Evolutionary conservation across 2,113 vertebrate species (phyloP), one percentile per base, ranked within the genome.

Genomic region (Mesoclemmys tuberculata): DNA sequence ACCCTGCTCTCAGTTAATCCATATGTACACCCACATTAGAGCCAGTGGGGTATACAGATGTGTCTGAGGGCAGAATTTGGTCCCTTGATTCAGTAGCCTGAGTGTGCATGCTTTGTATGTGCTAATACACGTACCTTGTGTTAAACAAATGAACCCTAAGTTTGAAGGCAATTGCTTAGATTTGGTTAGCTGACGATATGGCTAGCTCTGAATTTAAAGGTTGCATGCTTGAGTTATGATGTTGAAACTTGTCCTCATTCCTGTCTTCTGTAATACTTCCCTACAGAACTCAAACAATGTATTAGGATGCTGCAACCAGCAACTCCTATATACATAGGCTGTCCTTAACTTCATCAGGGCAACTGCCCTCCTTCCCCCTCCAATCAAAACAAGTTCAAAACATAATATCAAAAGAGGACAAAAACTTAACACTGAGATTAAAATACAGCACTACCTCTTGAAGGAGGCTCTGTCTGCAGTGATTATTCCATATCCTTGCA

Each of bases 31-130:
- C 68, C n/a, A 38, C 3, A 71, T 71, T 71, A 38, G 19, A 38
- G n/a, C n/a, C 68, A 38, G 21, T 38, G 68, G 68, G 71, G 54
- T 68, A 19, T 1, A 0, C 13, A 22, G 18, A 24, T 5, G 14
- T 16, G 86, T 10, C 24, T 58, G 18, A 92, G 81, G 41, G 24
- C 6, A 80, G 22, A 51, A 75, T 18, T 9, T 22, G 52, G 2
- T 19, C 12, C 24, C 26, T 35, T 79, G 56, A n/a, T 11, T 74
- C 46, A 5, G 21, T 19, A 58, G 27, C 13, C 0, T 92, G n/a
- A 71, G 16, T 21, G 3, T 64, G 24, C 10, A 10, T 80, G 48
- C 35, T 89, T 24, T 44, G 54, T 16, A 16, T 48, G 13, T 31
- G 19, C 35, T 75, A 85, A 29, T 27, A 41, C 52, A 19, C 51